A percentile compares a stretch with the other conserved stretches of the same genome.
Evolutionary conservation across 2,113 vertebrate genomes (phyloP).

Genomic region (Piliocolobus tephrosceles): DNA sequence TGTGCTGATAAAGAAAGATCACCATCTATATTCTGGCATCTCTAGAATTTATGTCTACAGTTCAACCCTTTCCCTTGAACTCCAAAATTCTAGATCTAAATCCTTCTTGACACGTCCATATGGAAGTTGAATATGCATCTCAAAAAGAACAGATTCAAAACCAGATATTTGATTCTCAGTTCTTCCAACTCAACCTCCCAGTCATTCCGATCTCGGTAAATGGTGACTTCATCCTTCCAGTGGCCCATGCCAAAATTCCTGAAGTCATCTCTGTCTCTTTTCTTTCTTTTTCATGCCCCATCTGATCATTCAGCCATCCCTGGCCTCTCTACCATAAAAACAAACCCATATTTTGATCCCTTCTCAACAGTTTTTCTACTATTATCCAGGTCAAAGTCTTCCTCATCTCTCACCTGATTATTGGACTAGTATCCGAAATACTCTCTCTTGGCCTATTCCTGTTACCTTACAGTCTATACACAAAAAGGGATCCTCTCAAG

Average conservation of each 20-base stretch:
- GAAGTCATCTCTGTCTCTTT: not conserved
- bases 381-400: not conserved
- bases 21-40: not conserved
- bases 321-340: not conserved
- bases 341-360: not conserved
- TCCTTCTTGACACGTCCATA: not conserved
- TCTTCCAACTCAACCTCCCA: not conserved
- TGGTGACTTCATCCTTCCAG: not conserved
- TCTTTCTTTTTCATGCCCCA: not conserved
- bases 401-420: not conserved
- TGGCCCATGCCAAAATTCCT: not conserved
- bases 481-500: not conserved
- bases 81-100: not conserved
- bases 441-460: fast-evolving
- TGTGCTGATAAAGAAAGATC: constrained; percentile 8
- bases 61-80: not conserved
- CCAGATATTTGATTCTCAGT: not conserved
- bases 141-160: not conserved
- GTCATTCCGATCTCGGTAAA: not conserved
- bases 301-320: not conserved
- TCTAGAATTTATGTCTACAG: not conserved
- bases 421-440: not conserved
- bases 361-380: not conserved
- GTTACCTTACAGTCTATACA: fast-evolving
- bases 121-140: not conserved